phyloP scores from a whole-genome alignment of 2,797 vertebrate genomes.

The Helostoma temminkii region DNA sequence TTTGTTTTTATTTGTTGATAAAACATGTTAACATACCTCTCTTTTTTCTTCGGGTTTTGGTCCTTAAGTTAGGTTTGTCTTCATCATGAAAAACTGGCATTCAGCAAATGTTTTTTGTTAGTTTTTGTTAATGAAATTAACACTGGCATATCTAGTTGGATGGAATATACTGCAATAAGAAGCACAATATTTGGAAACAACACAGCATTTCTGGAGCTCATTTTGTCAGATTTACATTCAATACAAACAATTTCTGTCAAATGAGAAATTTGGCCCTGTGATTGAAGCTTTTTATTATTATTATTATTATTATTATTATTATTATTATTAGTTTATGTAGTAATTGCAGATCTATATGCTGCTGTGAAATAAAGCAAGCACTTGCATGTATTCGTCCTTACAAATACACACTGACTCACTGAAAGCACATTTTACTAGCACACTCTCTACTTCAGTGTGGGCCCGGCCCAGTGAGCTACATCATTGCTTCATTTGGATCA shows the following conservation, averaged over 20 bases:
- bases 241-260: conserved; percentile 32
- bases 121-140: too few species aligned
- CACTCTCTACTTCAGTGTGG: conserved; percentile 63
- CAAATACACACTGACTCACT: conserved; percentile 34
- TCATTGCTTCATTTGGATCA: conserved; percentile 86
- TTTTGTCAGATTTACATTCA: conserved; percentile 46
- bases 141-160: too few species aligned
- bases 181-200: not conserved
- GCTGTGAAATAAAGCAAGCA: conserved; percentile 45
- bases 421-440: conserved; percentile 53
- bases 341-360: conserved; percentile 26
- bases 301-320: conserved; percentile 8
- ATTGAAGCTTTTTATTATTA: conserved; percentile 33
- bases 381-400: conserved; percentile 15
- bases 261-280: conserved; percentile 32
- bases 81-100: too few species aligned
- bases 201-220: not conserved
- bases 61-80: too few species aligned
- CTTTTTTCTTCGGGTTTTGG: too few species aligned
- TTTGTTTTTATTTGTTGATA: too few species aligned
- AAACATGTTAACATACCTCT: too few species aligned
- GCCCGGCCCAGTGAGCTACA: conserved; percentile 82
- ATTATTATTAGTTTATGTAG: too few species aligned
- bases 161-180: too few species aligned
- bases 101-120: too few species aligned